These are phyloP conservation scores for Limnephilus auricula DNA, from an alignment of 2,888 invertebrate genomes.

Conservation along the genomic window DNA sequence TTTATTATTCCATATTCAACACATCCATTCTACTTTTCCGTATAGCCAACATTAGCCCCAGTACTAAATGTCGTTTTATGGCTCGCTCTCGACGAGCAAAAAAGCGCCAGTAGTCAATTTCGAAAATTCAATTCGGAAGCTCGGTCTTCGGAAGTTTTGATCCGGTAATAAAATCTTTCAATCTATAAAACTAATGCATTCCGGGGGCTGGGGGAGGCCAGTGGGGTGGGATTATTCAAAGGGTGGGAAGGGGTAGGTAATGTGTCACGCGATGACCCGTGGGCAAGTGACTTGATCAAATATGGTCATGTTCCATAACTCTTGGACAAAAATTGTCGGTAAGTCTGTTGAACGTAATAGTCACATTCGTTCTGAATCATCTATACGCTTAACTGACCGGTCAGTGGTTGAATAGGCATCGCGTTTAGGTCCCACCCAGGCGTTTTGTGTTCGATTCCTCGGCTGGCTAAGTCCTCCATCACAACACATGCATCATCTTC, in stretches of 20 bases:
- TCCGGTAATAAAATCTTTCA: slow-evolving; percentile 64
- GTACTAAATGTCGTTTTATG: slow-evolving; percentile 37
- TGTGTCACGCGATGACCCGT: background rate
- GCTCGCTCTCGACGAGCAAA: slow-evolving; percentile 8
- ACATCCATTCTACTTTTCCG: background rate
- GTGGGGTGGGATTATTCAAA: background rate
- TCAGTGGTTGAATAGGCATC: too few species aligned
- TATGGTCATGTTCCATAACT: background rate
- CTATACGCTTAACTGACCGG: too few species aligned
- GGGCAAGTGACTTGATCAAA: background rate
- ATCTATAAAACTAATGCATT: slow-evolving; percentile 65
- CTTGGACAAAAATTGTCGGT: background rate
- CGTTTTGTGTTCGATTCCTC: too few species aligned
- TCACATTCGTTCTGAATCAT: too few species aligned
- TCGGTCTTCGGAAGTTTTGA: slow-evolving; percentile 62
- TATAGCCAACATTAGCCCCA: background rate
- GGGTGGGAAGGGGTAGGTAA: background rate
- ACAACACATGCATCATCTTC: too few species aligned
- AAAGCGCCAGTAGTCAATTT: slow-evolving; percentile 32
- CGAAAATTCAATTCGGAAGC: slow-evolving; percentile 45
- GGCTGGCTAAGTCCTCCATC: too few species aligned
- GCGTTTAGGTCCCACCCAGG: too few species aligned
- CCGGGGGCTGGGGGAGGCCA: slow-evolving; percentile 30
- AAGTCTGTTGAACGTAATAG: background rate
- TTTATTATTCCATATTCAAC: slow-evolving; percentile 10